Evolutionary conservation across 92 coral and sea anemone genomes (phyloP).

Genomic region (Phenganax subtilis): DNA sequence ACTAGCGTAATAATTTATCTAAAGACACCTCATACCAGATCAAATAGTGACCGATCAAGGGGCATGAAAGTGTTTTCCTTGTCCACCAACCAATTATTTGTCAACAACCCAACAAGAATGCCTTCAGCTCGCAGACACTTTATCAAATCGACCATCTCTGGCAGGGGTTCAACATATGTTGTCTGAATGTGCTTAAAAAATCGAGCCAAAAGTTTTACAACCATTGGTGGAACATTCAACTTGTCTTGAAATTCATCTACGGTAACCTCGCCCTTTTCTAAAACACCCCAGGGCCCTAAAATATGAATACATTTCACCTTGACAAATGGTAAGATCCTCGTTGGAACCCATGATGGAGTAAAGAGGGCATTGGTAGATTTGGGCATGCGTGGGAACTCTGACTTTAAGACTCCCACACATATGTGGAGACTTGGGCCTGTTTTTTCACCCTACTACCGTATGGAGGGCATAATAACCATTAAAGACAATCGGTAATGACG

Average conservation of each 20-base stretch:
- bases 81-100: slow-evolving; percentile 80
- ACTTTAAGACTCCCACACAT: too few relatives aligned
- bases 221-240: slow-evolving; percentile 36
- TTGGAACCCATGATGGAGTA: too few relatives aligned
- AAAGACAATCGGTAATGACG: too few relatives aligned
- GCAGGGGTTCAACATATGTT: slow-evolving; percentile 57
- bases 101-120: slow-evolving; percentile 76
- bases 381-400: too few relatives aligned
- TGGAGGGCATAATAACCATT: too few relatives aligned
- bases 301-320: neutral
- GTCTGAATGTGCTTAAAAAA: slow-evolving; percentile 57
- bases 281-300: slow-evolving; percentile 2
- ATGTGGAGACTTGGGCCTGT: too few relatives aligned
- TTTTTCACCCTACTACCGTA: too few relatives aligned
- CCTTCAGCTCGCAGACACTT: slow-evolving; percentile 78
- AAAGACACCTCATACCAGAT: slow-evolving; percentile 60
- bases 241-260: slow-evolving; percentile 73
- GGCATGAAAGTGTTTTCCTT: slow-evolving; percentile 69
- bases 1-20: too few relatives aligned
- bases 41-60: slow-evolving; percentile 72
- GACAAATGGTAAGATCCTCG: too few relatives aligned
- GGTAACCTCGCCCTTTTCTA: slow-evolving; percentile 42
- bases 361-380: too few relatives aligned
- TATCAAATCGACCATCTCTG: slow-evolving; percentile 68
- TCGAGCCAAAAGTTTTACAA: slow-evolving; percentile 7